Percentiles rank a stretch among this genome's conserved stretches.
These are phyloP conservation scores for Anhinga rufa DNA, from an alignment of 2,113 vertebrate genomes.

Conservation along the genomic window DNA sequence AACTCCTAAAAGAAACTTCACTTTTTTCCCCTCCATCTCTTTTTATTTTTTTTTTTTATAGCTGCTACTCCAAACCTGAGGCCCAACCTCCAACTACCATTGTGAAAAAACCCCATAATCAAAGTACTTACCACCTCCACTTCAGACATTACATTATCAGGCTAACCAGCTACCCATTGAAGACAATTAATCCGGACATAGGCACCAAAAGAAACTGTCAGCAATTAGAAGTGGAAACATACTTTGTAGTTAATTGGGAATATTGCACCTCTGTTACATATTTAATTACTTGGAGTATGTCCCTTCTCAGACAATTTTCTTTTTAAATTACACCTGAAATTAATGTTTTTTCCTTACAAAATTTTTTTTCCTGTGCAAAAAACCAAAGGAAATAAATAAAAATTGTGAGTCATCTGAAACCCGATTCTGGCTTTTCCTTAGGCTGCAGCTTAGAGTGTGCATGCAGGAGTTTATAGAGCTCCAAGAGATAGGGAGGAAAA, in stretches of 20 bases:
- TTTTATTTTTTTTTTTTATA: not conserved
- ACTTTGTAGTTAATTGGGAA: slow-evolving; percentile 50
- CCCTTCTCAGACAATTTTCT: slow-evolving; percentile 16
- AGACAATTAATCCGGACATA: slow-evolving; percentile 40
- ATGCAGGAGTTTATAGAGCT: not conserved
- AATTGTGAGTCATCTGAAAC: not conserved
- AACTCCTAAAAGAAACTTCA: not conserved
- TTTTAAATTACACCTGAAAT: not conserved
- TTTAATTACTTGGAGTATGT: slow-evolving; percentile 46
- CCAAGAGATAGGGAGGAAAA: not conserved
- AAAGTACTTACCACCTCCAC: slow-evolving; percentile 41
- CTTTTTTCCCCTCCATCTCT: not conserved
- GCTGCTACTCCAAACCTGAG: not conserved
- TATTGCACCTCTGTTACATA: slow-evolving; percentile 38
- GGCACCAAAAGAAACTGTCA: slow-evolving; percentile 46
- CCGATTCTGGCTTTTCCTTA: not conserved
- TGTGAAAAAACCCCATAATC: not conserved
- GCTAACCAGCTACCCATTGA: slow-evolving; percentile 12
- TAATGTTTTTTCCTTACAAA: not conserved
- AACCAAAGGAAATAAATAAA: not conserved
- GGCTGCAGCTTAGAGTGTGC: not conserved
- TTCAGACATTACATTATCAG: slow-evolving; percentile 39
- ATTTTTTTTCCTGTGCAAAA: not conserved
- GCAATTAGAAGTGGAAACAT: slow-evolving; percentile 46
- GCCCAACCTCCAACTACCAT: not conserved